phyloP scores from a whole-genome alignment of 2,888 invertebrate species.

The Euproctis similis region DNA sequence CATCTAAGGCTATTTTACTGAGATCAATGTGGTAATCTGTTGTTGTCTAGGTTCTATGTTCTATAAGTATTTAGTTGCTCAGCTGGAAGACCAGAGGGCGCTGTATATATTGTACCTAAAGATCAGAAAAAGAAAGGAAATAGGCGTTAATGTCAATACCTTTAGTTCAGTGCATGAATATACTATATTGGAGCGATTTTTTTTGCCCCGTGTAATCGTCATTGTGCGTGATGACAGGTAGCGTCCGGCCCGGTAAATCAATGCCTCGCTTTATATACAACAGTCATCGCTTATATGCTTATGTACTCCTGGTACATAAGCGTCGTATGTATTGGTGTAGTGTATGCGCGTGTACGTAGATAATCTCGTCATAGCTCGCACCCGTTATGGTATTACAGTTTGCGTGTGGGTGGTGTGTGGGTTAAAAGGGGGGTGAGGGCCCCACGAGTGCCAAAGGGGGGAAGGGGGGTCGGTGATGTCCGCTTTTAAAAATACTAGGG shows the following conservation, averaged over 20 bases:
- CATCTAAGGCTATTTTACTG: too few species aligned
- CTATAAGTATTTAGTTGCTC: too few species aligned
- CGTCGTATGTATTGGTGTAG: slow-evolving; percentile 53
- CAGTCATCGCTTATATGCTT: slow-evolving; percentile 60
- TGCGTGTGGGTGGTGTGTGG: slow-evolving; percentile 43
- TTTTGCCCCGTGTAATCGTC: slow-evolving; percentile 44
- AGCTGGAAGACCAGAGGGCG: slow-evolving; percentile 15
- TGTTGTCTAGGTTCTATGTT: too few species aligned
- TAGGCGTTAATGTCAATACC: too few species aligned
- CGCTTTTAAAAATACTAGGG: slow-evolving; percentile 73
- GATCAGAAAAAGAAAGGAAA: too few species aligned
- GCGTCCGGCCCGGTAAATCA: slow-evolving; percentile 65
- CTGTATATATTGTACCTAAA: too few species aligned
- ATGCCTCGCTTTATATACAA: slow-evolving; percentile 52
- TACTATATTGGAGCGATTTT: slow-evolving; percentile 29
- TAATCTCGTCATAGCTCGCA: slow-evolving; percentile 75
- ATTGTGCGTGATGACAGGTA: slow-evolving; percentile 59
- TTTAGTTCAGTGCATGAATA: slow-evolving; percentile 7
- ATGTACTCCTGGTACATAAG: slow-evolving; percentile 57
- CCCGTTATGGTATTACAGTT: slow-evolving; percentile 75
- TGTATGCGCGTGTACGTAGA: slow-evolving; percentile 64
- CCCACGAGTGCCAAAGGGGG: slow-evolving; percentile 61
- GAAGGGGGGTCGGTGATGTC: too few species aligned
- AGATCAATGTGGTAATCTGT: too few species aligned
- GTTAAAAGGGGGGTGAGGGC: slow-evolving; percentile 27